A percentile compares a stretch with the other conserved stretches of the same genome.
Evolutionary conservation across 2,113 vertebrate species (phyloP).

Genomic region (Ictalurus punctatus): DNA sequence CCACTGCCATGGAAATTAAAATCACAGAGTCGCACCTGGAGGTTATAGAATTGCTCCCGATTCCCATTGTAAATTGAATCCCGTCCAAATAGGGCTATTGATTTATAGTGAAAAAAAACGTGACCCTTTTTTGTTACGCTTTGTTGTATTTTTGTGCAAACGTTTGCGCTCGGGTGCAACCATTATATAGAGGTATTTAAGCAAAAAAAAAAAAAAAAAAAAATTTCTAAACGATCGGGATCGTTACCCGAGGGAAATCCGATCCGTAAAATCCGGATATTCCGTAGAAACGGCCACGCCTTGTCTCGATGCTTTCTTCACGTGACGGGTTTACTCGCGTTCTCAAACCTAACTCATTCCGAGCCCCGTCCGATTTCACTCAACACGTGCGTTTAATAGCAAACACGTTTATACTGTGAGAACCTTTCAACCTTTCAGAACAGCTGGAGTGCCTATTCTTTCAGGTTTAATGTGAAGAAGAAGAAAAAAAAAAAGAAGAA

Average conservation of each 20-base stretch:
- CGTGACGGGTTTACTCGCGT: not conserved
- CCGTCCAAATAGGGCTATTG: not conserved
- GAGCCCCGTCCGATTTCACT: not conserved
- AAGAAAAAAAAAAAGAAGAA: not conserved
- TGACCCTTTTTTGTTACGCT: not conserved
- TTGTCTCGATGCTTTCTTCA: not conserved
- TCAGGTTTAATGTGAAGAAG: conserved; percentile 55
- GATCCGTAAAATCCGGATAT: not conserved
- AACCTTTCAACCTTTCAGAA: conserved; percentile 40
- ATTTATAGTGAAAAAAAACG: not conserved
- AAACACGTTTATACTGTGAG: conserved; percentile 46
- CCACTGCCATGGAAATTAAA: not conserved
- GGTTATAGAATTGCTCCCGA: not conserved
- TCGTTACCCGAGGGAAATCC: not conserved
- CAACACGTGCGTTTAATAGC: conserved; percentile 49
- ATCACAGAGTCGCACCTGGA: not conserved
- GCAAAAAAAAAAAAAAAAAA: not conserved
- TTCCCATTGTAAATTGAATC: not conserved
- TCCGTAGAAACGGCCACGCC: not conserved
- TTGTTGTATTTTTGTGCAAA: not conserved
- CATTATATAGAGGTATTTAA: not conserved
- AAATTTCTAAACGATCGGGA: not conserved
- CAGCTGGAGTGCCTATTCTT: conserved; percentile 53
- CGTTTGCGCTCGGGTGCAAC: not conserved
- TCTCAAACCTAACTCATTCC: not conserved